These are phyloP conservation scores for Drosophila glabriapex DNA, from an alignment of 2,888 invertebrate genomes.

Conservation along the genomic window DNA sequence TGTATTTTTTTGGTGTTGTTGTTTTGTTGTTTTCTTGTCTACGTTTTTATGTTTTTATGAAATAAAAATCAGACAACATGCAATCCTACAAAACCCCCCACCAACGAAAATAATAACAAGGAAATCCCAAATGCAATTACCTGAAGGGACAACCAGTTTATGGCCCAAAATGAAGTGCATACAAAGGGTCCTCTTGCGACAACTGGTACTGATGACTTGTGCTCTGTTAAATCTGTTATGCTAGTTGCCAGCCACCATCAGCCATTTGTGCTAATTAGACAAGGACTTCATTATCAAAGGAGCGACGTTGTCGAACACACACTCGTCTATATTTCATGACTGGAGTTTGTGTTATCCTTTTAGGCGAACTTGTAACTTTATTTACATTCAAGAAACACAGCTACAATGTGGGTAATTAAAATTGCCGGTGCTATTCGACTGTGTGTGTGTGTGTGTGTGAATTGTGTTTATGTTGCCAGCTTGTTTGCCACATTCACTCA, in stretches of 20 bases:
- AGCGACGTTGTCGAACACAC: slow-evolving; percentile 13
- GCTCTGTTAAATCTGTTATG: slow-evolving; percentile 11
- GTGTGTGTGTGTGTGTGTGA: slow-evolving; percentile 10
- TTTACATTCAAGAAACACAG: slow-evolving; percentile 50
- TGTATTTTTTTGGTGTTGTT: background rate
- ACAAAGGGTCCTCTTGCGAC: slow-evolving; percentile 7
- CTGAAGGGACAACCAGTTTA: slow-evolving; percentile 7
- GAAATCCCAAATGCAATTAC: slow-evolving; percentile 41
- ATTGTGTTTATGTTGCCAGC: slow-evolving; percentile 63
- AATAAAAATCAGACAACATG: slow-evolving; percentile 70
- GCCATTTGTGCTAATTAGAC: slow-evolving; percentile 34
- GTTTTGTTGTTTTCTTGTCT: slow-evolving; percentile 14
- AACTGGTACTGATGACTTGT: background rate
- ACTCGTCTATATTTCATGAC: background rate
- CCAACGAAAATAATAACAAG: background rate
- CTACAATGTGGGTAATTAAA: slow-evolving; percentile 79
- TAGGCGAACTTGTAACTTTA: slow-evolving; percentile 43
- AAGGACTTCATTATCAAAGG: slow-evolving; percentile 27
- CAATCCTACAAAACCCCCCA: slow-evolving; percentile 19
- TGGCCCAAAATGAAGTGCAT: slow-evolving; percentile 28
- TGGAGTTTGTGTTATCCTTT: slow-evolving; percentile 19
- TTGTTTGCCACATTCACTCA: slow-evolving; percentile 28
- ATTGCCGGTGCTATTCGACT: slow-evolving; percentile 46
- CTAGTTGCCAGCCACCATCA: slow-evolving; percentile 16
- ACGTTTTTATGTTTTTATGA: slow-evolving; percentile 58